Evolutionary conservation across 2,797 vertebrate genomes (phyloP).

Genomic region (Propithecus deckenii): DNA sequence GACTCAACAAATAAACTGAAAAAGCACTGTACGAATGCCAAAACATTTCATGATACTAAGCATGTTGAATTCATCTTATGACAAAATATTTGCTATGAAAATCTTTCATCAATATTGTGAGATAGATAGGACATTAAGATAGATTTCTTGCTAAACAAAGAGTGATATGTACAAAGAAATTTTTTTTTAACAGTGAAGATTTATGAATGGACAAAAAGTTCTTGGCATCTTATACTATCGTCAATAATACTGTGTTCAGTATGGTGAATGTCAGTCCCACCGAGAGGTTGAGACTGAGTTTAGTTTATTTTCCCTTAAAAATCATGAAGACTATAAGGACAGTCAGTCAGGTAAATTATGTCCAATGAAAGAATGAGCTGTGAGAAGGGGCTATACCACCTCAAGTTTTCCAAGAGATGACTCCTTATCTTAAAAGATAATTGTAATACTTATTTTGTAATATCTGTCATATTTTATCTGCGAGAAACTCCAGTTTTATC

Average conservation of each 20-base stretch:
- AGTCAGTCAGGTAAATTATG: neutral
- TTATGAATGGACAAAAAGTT: conserved; percentile 44
- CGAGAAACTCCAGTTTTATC: neutral
- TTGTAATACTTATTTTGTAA: neutral
- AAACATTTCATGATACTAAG: neutral
- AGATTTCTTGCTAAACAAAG: neutral
- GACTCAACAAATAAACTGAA: neutral
- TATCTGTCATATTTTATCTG: neutral
- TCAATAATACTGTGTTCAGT: neutral
- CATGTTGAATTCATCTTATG: conserved; percentile 16
- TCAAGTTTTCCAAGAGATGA: neutral
- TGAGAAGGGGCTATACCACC: neutral
- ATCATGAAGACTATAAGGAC: neutral
- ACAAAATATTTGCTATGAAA: conserved; percentile 49
- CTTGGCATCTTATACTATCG: neutral
- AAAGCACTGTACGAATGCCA: neutral
- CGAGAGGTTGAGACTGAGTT: conserved; percentile 21
- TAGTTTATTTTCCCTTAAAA: conserved; percentile 3
- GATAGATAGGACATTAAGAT: neutral
- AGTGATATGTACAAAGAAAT: neutral
- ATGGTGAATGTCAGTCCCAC: neutral
- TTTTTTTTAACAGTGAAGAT: conserved; percentile 48
- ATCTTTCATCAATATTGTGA: conserved; percentile 33
- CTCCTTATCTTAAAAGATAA: neutral
- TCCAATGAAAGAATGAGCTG: neutral